Evolutionary conservation across 2,888 invertebrate genomes (phyloP), one percentile per base, ranked within the genome.

Genomic region (Eupithecia abbreviata): DNA sequence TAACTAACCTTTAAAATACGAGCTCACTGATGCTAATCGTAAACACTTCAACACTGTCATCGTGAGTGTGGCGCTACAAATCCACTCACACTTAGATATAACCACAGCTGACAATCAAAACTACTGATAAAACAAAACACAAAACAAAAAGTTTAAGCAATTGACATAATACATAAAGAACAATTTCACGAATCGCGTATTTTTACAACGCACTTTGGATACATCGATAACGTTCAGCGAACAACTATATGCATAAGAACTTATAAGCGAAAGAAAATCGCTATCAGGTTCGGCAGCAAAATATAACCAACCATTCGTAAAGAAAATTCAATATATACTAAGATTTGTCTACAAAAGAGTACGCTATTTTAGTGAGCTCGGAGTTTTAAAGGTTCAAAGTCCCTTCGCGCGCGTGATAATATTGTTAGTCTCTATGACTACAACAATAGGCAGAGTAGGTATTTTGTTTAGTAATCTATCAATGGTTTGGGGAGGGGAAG

Each of bases 1-100:
- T 30, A 30, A 58, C 55, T 89, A 86, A 91, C 91, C 91, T 90
- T 86, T 85, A 80, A 87, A 81, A 82, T 87, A 89, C 81, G 84
- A 85, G 84, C 85, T 87, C 85, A 89, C 81, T 76, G 86, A 70
- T 5, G 45, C 45, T 15, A 51, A 51, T 82, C 87, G 84, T 55
- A 89, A 78, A 80, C 81, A 85, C 79, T 86, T 88, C 70, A 89
- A 79, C 58, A 84, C 80, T 75, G 84, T 84, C 88, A 89, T 89
- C 77, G 81, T 85, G 79, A 80, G 55, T 79, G 82, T 85, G 81
- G 83, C 79, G 70, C 18, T 42, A 69, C 68, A 30, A 77, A 67
- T 51, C 67, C 67, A 68, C 45, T 30, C 12, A 68, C n/a, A 69
- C 12, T 4, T 13, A 13, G 10, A 18, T 30, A n/a, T 9, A 13